These are phyloP conservation scores for Nephrocerus scutellatus DNA, from an alignment of 2,888 invertebrate genomes.

Conservation along the genomic window DNA sequence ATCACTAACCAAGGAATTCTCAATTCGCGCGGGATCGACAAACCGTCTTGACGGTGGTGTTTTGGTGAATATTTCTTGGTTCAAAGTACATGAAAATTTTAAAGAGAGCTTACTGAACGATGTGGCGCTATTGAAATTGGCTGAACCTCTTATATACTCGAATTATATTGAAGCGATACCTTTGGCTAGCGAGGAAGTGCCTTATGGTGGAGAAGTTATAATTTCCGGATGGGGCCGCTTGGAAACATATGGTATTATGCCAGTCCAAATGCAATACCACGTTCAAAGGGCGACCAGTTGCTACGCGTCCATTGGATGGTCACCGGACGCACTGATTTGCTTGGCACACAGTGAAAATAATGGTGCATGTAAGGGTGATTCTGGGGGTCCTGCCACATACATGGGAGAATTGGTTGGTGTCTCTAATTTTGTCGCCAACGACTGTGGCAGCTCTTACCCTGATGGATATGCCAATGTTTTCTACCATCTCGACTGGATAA, in stretches of 20 bases:
- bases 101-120: constrained; percentile 28
- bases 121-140: constrained; percentile 36
- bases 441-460: constrained; percentile 17
- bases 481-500: constrained; percentile 11
- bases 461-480: constrained; percentile 20
- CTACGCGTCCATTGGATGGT: constrained; percentile 4
- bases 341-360: constrained; percentile 8
- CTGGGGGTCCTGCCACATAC: constrained; percentile 22
- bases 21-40: constrained; percentile 41
- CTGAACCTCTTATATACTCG: constrained; percentile 27
- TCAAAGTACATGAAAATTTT: constrained; percentile 31
- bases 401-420: constrained; percentile 19
- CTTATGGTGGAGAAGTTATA: constrained; percentile 25
- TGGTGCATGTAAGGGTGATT: constrained; percentile 22
- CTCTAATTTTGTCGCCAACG: constrained; percentile 18
- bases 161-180: constrained; percentile 28
- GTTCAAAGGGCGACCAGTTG: constrained; percentile 5
- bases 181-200: constrained; percentile 26
- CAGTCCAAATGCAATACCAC: constrained; percentile 14
- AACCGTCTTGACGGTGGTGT: constrained; percentile 35
- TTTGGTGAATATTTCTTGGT: constrained; percentile 27
- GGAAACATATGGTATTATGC: constrained; percentile 17
- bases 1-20: constrained; percentile 28
- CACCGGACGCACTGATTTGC: background rate
- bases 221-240: constrained; percentile 39